phyloP scores from a whole-genome alignment of 2,888 invertebrate genomes.

The Cepaea hortensis region DNA sequence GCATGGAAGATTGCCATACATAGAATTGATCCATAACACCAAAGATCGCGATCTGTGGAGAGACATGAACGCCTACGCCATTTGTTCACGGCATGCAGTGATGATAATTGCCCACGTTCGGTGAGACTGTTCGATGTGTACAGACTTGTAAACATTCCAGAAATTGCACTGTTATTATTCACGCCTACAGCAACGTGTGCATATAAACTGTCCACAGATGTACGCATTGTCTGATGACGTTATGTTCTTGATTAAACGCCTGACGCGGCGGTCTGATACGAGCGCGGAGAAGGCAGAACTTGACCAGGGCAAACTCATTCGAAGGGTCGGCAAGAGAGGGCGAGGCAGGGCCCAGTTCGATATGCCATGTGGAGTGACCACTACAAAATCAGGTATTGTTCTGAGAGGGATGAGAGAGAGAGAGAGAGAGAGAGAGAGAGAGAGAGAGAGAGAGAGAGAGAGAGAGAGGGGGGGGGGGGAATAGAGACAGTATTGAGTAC shows the following conservation, averaged over 20 bases:
- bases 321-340: conserved; percentile 67
- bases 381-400: conserved; percentile 65
- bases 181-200: background rate
- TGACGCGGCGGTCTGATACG: conserved; percentile 48
- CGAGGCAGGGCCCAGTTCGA: conserved; percentile 68
- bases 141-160: no score
- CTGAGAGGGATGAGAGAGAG: conserved; percentile 4
- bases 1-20: no score
- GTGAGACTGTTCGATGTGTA: no score
- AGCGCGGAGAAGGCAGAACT: conserved; percentile 52
- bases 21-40: no score
- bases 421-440: background rate
- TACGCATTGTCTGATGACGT: conserved; percentile 18
- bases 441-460: conserved; percentile 20
- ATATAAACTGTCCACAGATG: background rate
- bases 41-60: no score
- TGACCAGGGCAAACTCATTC: conserved; percentile 63
- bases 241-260: conserved; percentile 56
- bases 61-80: no score
- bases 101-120: no score
- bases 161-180: background rate
- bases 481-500: background rate
- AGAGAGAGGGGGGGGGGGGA: background rate
- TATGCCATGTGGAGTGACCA: conserved; percentile 70
- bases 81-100: no score